phyloP scores from a whole-genome alignment of 2,113 vertebrate genomes.

The Pygoscelis antarcticus region DNA sequence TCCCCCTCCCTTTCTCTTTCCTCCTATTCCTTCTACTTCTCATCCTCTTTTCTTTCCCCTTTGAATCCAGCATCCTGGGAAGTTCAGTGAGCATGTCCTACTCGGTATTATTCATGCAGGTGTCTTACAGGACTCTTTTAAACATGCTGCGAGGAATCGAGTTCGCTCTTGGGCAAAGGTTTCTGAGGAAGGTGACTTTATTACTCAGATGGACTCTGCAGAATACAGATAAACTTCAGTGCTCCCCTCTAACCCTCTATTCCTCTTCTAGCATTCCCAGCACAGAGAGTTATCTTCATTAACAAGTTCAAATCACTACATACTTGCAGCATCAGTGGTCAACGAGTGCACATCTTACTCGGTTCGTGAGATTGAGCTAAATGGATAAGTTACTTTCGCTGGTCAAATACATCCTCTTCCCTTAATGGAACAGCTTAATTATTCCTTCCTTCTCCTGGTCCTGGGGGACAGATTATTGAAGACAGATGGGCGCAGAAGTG shows the following conservation, averaged over 20 bases:
- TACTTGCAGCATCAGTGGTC: neutral
- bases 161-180: conserved; percentile 65
- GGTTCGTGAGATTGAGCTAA: neutral
- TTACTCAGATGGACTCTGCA: conserved; percentile 25
- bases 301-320: neutral
- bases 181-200: conserved; percentile 62
- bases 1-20: neutral
- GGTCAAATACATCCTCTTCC: conserved; percentile 10
- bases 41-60: neutral
- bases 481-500: conserved; percentile 41
- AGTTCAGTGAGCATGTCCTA: neutral
- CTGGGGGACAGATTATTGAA: conserved; percentile 54
- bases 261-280: neutral
- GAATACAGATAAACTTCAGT: conserved; percentile 61
- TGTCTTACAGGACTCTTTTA: conserved; percentile 38
- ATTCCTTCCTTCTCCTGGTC: neutral
- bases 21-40: neutral
- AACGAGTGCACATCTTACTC: accelerated
- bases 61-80: neutral
- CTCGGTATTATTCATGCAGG: conserved; percentile 43
- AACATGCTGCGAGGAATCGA: conserved; percentile 13
- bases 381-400: neutral
- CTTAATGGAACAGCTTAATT: conserved; percentile 54
- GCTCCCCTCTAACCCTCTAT: neutral
- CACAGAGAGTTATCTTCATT: conserved; percentile 21